Percentiles rank a stretch among this genome's conserved stretches.
Evolutionary conservation across 2,113 vertebrate species (phyloP).

Genomic region (Acanthochromis polyacanthus): DNA sequence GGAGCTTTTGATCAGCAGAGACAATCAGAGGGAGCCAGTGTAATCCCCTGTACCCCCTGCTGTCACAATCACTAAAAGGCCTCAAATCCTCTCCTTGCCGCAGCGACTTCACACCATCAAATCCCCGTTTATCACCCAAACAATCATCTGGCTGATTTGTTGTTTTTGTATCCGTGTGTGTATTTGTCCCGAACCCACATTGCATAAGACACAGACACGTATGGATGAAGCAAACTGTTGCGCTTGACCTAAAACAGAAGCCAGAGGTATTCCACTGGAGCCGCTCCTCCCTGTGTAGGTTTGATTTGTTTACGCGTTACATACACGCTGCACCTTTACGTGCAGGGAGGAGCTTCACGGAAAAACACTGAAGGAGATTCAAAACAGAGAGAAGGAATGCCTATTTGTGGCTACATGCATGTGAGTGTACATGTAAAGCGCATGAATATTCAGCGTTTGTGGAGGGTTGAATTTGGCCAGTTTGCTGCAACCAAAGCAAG

Average conservation of each 20-base stretch:
- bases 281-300: neutral
- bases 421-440: neutral
- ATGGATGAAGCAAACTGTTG: neutral
- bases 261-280: neutral
- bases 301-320: neutral
- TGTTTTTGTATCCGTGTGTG: constrained; percentile 8
- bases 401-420: neutral
- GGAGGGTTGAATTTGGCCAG: constrained; percentile 31
- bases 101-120: neutral
- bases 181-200: constrained; percentile 2
- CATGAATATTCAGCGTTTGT: constrained; percentile 11
- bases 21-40: constrained; percentile 14
- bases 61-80: constrained; percentile 39
- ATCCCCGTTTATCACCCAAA: constrained; percentile 33
- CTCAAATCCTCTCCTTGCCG: constrained; percentile 33
- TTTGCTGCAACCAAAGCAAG: constrained; percentile 57
- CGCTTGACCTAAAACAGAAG: constrained; percentile 18
- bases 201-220: constrained; percentile 12
- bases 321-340: constrained; percentile 36
- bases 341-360: constrained; percentile 39
- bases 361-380: neutral
- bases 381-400: neutral
- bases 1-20: neutral
- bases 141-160: constrained; percentile 10
- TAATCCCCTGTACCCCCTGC: constrained; percentile 46